Evolutionary conservation across 1,140 invertebrate genomes (phyloP).

Genomic region (Homarus americanus): DNA sequence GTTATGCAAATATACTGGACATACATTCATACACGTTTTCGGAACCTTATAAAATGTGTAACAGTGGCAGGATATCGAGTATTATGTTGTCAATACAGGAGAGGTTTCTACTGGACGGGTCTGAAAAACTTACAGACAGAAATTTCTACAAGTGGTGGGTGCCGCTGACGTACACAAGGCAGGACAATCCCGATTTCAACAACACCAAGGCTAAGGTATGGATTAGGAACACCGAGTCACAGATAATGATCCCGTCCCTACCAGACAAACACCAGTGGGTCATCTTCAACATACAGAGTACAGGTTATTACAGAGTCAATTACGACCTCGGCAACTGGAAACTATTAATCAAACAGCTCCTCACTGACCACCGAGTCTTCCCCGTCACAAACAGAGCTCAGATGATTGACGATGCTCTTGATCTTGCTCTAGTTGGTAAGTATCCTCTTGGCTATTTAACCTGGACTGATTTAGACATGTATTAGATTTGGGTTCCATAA

Average conservation of each 20-base stretch:
- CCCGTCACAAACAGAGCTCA: slow-evolving; percentile 81
- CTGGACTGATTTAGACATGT: no score
- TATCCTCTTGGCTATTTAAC: no score
- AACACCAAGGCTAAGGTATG: slow-evolving; percentile 51
- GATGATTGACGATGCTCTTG: slow-evolving; percentile 90
- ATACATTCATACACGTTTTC: no score
- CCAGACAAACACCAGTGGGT: slow-evolving; percentile 67
- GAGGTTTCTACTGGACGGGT: slow-evolving; percentile 28
- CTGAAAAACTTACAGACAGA: background rate
- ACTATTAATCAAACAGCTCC: slow-evolving; percentile 78
- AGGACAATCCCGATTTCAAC: slow-evolving; percentile 57
- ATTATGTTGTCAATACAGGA: slow-evolving; percentile 20
- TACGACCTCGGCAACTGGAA: slow-evolving; percentile 81
- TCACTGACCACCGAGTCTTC: slow-evolving; percentile 77
- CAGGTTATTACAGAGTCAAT: slow-evolving; percentile 81
- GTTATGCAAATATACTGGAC: no score
- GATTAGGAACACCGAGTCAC: slow-evolving; percentile 57
- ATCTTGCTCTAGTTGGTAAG: slow-evolving; percentile 85
- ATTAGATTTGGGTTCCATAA: no score
- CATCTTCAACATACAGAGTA: slow-evolving; percentile 73
- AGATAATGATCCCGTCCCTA: slow-evolving; percentile 34
- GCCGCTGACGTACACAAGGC: slow-evolving; percentile 62
- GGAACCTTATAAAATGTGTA: no score
- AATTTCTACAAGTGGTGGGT: slow-evolving; percentile 71
- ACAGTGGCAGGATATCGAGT: no score